phyloP scores from a whole-genome alignment of 2,113 vertebrate species.

The Ceyx cyanopectus region DNA sequence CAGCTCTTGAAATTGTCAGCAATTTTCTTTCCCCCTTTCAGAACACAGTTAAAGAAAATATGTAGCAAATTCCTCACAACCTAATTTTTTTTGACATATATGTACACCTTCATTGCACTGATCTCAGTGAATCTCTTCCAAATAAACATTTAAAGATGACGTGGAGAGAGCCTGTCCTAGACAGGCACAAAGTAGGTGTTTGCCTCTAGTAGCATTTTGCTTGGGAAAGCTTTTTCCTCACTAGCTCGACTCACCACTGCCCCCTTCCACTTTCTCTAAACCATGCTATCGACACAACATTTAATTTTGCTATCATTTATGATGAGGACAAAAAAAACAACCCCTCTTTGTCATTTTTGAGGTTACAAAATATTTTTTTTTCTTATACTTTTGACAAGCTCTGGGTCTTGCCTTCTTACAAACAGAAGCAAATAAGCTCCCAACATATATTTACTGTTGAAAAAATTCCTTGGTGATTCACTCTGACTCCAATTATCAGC shows the following conservation, averaged over 20 bases:
- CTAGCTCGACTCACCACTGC: neutral
- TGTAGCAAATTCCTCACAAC: rapidly evolving
- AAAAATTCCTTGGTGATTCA: neutral
- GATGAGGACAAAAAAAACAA: neutral
- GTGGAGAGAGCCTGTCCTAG: neutral
- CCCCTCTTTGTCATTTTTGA: neutral
- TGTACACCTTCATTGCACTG: neutral
- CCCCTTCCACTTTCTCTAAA: neutral
- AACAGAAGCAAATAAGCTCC: neutral
- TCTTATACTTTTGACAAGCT: neutral
- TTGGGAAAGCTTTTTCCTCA: neutral
- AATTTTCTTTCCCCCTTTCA: neutral
- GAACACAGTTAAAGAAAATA: neutral
- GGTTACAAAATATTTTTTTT: neutral
- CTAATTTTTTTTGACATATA: rapidly evolving
- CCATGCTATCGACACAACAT: neutral
- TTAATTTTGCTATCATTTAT: neutral
- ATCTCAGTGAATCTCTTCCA: neutral
- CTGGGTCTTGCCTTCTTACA: neutral
- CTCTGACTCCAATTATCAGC: neutral
- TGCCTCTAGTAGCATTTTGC: neutral
- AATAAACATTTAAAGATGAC: neutral
- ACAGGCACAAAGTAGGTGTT: neutral
- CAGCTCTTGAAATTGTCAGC: neutral
- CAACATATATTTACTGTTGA: neutral